These are phyloP conservation scores for Melanostoma mellinum DNA, from an alignment of 2,888 invertebrate genomes.

Conservation along the genomic window DNA sequence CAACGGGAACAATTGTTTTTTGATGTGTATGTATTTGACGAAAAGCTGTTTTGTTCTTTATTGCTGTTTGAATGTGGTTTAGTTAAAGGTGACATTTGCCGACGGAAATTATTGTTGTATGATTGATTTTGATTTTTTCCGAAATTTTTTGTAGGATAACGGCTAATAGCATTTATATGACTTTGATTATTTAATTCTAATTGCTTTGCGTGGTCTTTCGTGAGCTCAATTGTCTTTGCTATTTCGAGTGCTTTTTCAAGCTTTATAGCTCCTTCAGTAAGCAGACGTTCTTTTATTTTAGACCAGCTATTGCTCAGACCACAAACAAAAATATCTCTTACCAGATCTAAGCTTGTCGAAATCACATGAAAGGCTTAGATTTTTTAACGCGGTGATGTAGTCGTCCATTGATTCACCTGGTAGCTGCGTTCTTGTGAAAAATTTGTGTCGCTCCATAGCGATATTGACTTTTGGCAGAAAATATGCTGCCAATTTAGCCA, in stretches of 20 bases:
- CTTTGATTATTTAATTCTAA: not conserved
- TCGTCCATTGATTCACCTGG: not conserved
- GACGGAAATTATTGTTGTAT: conserved; percentile 1
- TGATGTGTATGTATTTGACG: not conserved
- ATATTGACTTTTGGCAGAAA: too few species aligned
- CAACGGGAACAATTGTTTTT: conserved; percentile 19
- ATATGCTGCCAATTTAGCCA: too few species aligned
- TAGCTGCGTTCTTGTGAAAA: not conserved
- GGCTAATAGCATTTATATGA: conserved; percentile 7
- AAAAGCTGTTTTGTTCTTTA: conserved; percentile 2
- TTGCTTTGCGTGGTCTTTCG: not conserved
- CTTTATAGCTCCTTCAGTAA: too few species aligned
- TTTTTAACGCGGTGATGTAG: too few species aligned
- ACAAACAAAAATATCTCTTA: too few species aligned
- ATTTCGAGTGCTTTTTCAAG: too few species aligned
- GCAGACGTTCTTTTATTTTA: too few species aligned
- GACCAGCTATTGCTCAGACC: too few species aligned
- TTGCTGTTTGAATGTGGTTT: conserved; percentile 9
- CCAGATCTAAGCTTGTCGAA: too few species aligned
- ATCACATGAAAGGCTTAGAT: too few species aligned
- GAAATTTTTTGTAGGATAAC: conserved; percentile 11
- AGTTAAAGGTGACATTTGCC: not conserved
- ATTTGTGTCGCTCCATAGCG: not conserved
- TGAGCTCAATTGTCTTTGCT: too few species aligned
- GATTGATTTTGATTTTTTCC: conserved; percentile 7